Evolutionary conservation across 2,113 vertebrate species (phyloP), one percentile per base, ranked within the genome.

Genomic region (Caloenas nicobarica): DNA sequence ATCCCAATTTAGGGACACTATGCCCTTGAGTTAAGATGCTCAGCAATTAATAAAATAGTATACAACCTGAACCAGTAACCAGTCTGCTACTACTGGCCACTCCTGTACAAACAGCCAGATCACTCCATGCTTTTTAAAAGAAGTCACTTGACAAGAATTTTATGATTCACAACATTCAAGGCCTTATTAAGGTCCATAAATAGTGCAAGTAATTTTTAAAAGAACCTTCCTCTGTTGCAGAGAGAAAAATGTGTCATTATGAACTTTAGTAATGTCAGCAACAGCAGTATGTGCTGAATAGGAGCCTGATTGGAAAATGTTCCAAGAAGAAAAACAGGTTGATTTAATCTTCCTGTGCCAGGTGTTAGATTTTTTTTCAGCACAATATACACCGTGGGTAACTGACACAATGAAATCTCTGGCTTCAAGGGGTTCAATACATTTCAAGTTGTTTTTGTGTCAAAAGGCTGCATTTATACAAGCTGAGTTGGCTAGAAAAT

Each of bases 401-500:
- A 91, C 81, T 84, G 92, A 95, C 93, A 96, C 86, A 93, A 96
- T 81, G 88, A 95, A 95, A 82, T 81, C 91, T 82, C 79, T 88
- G 95, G 88, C 93, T 97, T 96, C 91, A 87, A 95, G 57, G 34
- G 72, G 34, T 89, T 97, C 92, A 94, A 95, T 95, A 95, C 64
- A 91, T 97, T 97, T 95, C 86, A 91, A 93, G 93, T 96, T 42
- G 54, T 13, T 96, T 97, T 89, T 76, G 65, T 97, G 92, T 96
- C 96, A 97, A 94, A 97, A n/a, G 72, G 48, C 72, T 95, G 90
- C 88, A 92, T 95, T 97, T 92, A 95, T 70, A 97, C 72, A 96
- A 97, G 91, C 77, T 86, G 40, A 78, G 51, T 70, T 96, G 93
- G 76, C 29, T 87, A 86, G 62, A 93, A 97, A 86, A 73, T 11